Conservation (phyloP, 2,797 vertebrate species). For the Aeoliscus strigatus region DNA sequence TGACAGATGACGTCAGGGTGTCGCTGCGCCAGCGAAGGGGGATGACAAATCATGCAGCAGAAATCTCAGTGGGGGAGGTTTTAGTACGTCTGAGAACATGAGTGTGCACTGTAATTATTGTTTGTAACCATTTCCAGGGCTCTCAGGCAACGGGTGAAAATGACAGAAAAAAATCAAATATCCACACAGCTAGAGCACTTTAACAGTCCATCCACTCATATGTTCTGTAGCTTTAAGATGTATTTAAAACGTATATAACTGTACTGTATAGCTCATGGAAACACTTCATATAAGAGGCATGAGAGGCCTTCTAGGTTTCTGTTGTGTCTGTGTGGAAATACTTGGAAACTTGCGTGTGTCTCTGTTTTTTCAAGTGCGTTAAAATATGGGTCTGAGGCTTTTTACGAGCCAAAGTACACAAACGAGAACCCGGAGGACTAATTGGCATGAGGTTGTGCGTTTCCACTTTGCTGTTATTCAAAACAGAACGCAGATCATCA, state of each 20-base stretch:
- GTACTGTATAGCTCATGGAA: no score
- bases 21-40: slow-evolving; percentile 45
- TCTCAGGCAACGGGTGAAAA: neutral
- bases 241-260: no score
- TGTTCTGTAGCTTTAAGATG: no score
- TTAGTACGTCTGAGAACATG: slow-evolving; percentile 7
- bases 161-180: neutral
- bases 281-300: neutral
- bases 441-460: slow-evolving; percentile 14
- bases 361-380: slow-evolving; percentile 7
- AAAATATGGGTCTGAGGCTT: neutral
- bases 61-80: slow-evolving; percentile 27
- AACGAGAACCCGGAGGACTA: slow-evolving; percentile 25
- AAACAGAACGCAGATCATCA: slow-evolving; percentile 30
- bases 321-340: neutral
- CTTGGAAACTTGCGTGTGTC: neutral
- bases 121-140: slow-evolving; percentile 4
- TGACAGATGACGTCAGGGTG: slow-evolving; percentile 55
- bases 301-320: neutral
- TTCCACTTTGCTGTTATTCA: slow-evolving; percentile 17
- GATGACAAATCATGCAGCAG: slow-evolving; percentile 51
- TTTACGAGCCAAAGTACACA: slow-evolving; percentile 41
- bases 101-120: slow-evolving; percentile 9
- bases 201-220: no score
- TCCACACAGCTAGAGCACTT: no score